These are phyloP conservation scores for Hipposideros larvatus DNA, from an alignment of 2,797 vertebrate genomes.

Conservation along the genomic window DNA sequence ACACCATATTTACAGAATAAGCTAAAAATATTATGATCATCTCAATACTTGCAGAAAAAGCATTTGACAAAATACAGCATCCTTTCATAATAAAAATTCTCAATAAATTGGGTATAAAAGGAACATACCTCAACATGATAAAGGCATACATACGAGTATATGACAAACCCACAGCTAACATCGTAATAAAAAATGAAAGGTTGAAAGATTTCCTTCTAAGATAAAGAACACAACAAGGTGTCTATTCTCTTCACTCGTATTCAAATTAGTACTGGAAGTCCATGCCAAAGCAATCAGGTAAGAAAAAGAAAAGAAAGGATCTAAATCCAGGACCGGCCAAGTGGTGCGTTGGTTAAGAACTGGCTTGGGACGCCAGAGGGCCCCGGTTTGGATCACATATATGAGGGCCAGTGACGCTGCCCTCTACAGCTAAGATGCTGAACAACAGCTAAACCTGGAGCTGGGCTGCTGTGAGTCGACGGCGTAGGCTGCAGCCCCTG, in stretches of 20 bases:
- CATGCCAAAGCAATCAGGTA: not conserved
- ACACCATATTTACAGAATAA: not conserved
- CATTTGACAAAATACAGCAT: not conserved
- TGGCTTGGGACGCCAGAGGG: no score
- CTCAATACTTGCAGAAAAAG: not conserved
- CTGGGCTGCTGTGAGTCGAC: no score
- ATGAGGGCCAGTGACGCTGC: no score
- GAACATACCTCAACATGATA: not conserved
- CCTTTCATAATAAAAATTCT: not conserved
- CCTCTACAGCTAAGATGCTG: no score
- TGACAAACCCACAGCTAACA: not conserved
- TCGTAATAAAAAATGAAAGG: not conserved
- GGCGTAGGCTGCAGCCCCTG: no score
- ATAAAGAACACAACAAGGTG: not conserved
- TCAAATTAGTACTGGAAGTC: not conserved
- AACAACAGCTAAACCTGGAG: no score
- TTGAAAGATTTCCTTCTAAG: not conserved
- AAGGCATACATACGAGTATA: not conserved
- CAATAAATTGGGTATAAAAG: not conserved
- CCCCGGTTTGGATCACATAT: no score
- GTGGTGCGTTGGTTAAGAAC: no score
- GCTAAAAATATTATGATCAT: conserved; percentile 8
- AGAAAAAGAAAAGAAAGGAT: not conserved
- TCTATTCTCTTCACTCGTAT: not conserved
- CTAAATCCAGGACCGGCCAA: not conserved